Evolutionary conservation across 2,888 invertebrate genomes (phyloP), one percentile per base, ranked within the genome.

Genomic region (Drepanosiphum platanoidis): DNA sequence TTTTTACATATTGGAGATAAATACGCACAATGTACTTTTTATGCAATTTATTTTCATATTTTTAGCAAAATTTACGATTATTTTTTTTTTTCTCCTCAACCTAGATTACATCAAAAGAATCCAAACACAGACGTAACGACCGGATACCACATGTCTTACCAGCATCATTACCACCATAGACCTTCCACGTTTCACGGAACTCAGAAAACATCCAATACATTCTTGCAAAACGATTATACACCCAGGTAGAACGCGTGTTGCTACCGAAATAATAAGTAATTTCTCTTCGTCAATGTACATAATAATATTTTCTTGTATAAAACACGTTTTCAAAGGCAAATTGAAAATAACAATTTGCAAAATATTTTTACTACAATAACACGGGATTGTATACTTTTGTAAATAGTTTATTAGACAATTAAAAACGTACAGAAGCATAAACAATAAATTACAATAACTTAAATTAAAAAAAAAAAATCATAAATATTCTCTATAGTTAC

Each of bases 141-240:
- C 77, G 84, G 84, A 84, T 84, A 84, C 84, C 84, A 84, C n/a
- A 84, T 84, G 84, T 75, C 84, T 52, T 84, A 84, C 77, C 84
- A 84, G 22, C 84, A 84, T 70, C 84, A 84, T 84, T 84, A 84
- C 68, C 84, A 84, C 39, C 84, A 75, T 18, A 75, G 75, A 52
- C 84, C 74, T 68, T 66, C 84, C 34, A 68, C 84, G 36, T 77
- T 77, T 77, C 84, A 84, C 18, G 68, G 68, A 18, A n/a, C 77
- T 66, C 84, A 84, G 77, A 84, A 70, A 70, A 58, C 52, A 39
- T 46, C 84, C 0, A 77, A 68, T 18, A 39, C 84, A 34, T 84
- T 77, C 27, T 52, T 77, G 32, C 84, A 84, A 77, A 84, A 84
- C 58, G 84, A 84, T 77, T 84, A 84, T 22, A 11, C 36, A 30